phyloP scores from a whole-genome alignment of 1,140 invertebrate species.

The Thrips palmi region DNA sequence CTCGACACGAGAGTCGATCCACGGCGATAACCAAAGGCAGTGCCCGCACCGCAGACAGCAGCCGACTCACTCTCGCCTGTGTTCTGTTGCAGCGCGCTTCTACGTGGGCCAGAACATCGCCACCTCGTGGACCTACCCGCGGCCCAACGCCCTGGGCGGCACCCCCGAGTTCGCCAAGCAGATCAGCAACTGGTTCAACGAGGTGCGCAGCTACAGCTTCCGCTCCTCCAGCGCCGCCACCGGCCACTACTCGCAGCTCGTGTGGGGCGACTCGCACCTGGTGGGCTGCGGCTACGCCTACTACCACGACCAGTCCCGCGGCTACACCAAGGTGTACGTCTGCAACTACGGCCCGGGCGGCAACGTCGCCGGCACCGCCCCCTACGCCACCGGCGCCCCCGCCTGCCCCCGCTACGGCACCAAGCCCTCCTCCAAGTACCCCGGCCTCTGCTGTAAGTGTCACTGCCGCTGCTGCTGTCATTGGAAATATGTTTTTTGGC shows the following conservation, averaged over 20 bases:
- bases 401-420: not conserved
- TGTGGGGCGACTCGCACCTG: slow-evolving; percentile 58
- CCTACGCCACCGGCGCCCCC: not conserved
- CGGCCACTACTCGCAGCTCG: slow-evolving; percentile 69
- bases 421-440: no score
- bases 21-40: not conserved
- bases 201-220: slow-evolving; percentile 51
- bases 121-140: slow-evolving; percentile 44
- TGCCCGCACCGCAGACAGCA: not conserved
- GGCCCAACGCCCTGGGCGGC: slow-evolving; percentile 36
- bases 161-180: slow-evolving; percentile 51
- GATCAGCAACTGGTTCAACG: slow-evolving; percentile 62
- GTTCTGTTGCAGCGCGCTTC: slow-evolving; percentile 36
- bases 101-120: slow-evolving; percentile 68
- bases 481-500: no score
- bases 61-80: not conserved
- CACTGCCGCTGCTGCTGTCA: no score
- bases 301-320: slow-evolving; percentile 44
- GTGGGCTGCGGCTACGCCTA: slow-evolving; percentile 67
- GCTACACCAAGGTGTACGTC: slow-evolving; percentile 65
- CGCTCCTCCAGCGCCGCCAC: slow-evolving; percentile 41
- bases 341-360: slow-evolving; percentile 76
- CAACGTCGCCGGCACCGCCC: no score
- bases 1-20: not conserved
- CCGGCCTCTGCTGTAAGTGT: no score